Evolutionary conservation across 2,888 invertebrate genomes (phyloP).

Genomic region (Timema cristinae): DNA sequence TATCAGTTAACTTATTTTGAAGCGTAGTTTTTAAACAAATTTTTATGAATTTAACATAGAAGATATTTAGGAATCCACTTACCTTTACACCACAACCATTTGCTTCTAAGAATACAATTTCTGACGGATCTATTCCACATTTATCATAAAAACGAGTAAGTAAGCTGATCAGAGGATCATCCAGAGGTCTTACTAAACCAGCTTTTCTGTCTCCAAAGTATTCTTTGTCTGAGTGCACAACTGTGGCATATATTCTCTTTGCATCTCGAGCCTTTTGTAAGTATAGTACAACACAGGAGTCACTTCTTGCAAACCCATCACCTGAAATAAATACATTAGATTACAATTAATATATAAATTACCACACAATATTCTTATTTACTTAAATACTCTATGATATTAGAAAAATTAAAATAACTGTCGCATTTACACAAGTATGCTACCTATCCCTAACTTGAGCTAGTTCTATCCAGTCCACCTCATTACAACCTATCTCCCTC

Average conservation of each 20-base stretch:
- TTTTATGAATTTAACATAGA: no score
- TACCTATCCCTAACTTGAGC: no score
- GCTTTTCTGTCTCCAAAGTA: constrained; percentile 64
- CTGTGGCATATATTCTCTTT: constrained; percentile 60
- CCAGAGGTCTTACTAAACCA: constrained; percentile 25
- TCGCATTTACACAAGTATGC: no score
- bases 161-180: constrained; percentile 30
- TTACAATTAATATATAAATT: not conserved
- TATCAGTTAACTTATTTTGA: no score
- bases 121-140: constrained; percentile 63
- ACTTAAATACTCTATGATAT: not conserved
- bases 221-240: constrained; percentile 74
- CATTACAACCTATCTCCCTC: no score
- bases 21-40: no score
- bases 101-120: constrained; percentile 78
- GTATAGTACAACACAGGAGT: constrained; percentile 45
- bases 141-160: constrained; percentile 51
- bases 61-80: no score
- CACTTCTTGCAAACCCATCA: constrained; percentile 49
- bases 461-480: no score
- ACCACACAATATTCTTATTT: not conserved
- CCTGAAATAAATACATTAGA: constrained; percentile 34
- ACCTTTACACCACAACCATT: constrained; percentile 64
- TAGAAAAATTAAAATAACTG: no score
- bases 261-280: constrained; percentile 53